Evolutionary conservation across 2,888 invertebrate species (phyloP), one percentile per base, ranked within the genome.

Genomic region (Parapristionchus giblindavisi): DNA sequence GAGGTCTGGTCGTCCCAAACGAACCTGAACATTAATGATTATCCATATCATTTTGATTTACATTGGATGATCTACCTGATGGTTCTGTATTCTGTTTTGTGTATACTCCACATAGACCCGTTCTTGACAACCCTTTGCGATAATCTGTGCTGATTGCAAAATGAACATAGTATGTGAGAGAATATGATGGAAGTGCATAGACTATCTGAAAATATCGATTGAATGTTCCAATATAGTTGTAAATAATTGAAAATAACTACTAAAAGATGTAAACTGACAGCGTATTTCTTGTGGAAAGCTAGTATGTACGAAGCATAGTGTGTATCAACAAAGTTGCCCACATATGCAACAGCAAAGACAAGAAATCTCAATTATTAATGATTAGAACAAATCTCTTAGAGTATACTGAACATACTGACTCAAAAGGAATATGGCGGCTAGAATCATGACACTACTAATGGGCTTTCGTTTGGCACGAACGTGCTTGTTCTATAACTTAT

Each of bases 71-170:
- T n/a, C n/a, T n/a, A n/a, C n/a, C n/a, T n/a, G n/a, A n/a, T n/a
- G n/a, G n/a, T n/a, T n/a, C n/a, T n/a, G n/a, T n/a, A n/a, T n/a
- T n/a, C n/a, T n/a, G n/a, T n/a, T n/a, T n/a, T n/a, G n/a, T 29
- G 63, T 43, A 65, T 8, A 65, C 43, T 17, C 68, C 68, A 17
- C 68, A 68, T 4, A 68, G 34, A 1, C 68, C 68, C 21, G 52
- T 52, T 21, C 24, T 68, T 29, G 11, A 17, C 4, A 68, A 52
- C 11, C 27, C 51, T 17, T 52, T 68, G 24, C 52, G 51, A 36
- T 68, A 68, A 14, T 68, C 68, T 8, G 34, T 68, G 36, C 68
- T 68, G n/a, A 68, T 32, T 29, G 36, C n/a, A 8, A 52, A 68
- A 14, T 68, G 68, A 0, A 68, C 52, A 38, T 68, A 68, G 27